Evolutionary conservation across 2,797 vertebrate genomes (phyloP), one percentile per base, ranked within the genome.

Genomic region (Alca torda): DNA sequence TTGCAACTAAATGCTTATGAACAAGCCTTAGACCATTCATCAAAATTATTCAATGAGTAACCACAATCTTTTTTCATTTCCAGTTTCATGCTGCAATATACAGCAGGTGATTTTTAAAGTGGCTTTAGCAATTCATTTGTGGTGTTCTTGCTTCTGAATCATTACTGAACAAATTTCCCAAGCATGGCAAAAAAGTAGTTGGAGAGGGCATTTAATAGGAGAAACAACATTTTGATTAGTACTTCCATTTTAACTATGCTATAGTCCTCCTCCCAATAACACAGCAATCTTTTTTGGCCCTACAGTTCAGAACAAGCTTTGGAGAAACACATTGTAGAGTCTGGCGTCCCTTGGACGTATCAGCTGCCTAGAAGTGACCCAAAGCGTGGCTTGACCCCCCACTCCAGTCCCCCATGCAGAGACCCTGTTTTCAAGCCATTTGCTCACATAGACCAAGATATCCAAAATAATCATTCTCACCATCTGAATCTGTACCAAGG

Each of bases 1-100:
- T 56, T 61, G 76, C 69, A 94, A 83, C 73, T 65, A 81, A 95
- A 80, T 60, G 76, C 76, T 93, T 89, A 59, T 28, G 73, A 97
- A 70, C 43, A 53, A 87, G 75, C 61, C 79, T 48, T 24, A 43
- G 46, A 91, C 45, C 90, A 96, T 94, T 97, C 93, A 96, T 92
- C 95, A 96, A 33, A 96, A 92, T 94, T 92, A 95, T 79, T 96
- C 95, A 97, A 86, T 95, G 90, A 93, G 73, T 53, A 93, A 74
- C 89, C 87, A 88, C 84, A 75, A 11, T 76, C 59, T 81, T 94
- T 56, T 90, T 77, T 67, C 69, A 73, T 88, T 94, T 82, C 76
- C 75, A 89, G 90, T 81, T 95, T 63, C 60, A 41, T 57, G 59
- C 89, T 90, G 51, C 46, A 91, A 19, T 91, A 64, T 73, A 64